phyloP scores from a whole-genome alignment of 2,888 invertebrate genomes.

The Plebejus melissa region DNA sequence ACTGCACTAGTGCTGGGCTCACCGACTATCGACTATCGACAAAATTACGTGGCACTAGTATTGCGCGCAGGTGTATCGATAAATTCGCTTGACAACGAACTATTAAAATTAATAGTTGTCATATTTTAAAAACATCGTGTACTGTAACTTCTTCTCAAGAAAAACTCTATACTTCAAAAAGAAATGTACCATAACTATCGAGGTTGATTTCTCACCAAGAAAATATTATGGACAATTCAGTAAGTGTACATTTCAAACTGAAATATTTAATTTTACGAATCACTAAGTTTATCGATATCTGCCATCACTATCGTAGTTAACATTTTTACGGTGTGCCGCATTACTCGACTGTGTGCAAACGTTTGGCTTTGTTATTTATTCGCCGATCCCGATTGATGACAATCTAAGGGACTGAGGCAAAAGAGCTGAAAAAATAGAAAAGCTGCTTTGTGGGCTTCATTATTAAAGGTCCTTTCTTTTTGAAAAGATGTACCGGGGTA shows the following conservation, averaged over 20 bases:
- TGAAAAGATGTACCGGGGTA: too few relatives aligned
- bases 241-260: too few relatives aligned
- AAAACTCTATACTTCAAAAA: too few relatives aligned
- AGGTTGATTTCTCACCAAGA: too few relatives aligned
- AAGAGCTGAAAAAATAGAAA: too few relatives aligned
- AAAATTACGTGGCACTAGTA: neutral
- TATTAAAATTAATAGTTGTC: neutral
- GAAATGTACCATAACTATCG: too few relatives aligned
- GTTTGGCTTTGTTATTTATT: neutral
- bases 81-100: neutral
- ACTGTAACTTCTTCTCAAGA: too few relatives aligned
- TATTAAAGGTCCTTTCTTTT: too few relatives aligned
- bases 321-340: neutral
- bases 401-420: too few relatives aligned
- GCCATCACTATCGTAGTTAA: neutral
- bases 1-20: neutral
- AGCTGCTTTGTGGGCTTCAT: too few relatives aligned
- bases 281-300: neutral
- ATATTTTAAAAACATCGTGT: neutral
- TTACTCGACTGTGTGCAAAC: neutral
- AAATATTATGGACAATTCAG: too few relatives aligned
- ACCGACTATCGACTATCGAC: neutral
- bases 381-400: neutral
- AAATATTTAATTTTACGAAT: too few relatives aligned
- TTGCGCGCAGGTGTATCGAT: neutral